A percentile compares a stretch with the other conserved stretches of the same genome.
phyloP scores from a whole-genome alignment of 2,797 vertebrate genomes.

The Characodon lateralis region DNA sequence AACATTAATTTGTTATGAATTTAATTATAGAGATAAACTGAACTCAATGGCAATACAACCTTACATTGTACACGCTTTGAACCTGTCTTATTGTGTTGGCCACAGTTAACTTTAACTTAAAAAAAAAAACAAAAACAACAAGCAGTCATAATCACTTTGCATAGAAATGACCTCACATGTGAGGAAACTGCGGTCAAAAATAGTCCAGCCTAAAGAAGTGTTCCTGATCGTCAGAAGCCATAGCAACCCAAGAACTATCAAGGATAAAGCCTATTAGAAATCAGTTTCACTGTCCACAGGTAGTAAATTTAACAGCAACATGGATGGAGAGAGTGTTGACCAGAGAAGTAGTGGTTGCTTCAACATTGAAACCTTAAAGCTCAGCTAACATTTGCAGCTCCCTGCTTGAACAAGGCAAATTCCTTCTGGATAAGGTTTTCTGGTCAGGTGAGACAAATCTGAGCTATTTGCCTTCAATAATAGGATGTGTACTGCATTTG shows the following conservation, averaged over 20 bases:
- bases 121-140: not conserved
- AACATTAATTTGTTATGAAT: not conserved
- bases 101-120: not conserved
- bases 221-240: not conserved
- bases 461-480: not conserved
- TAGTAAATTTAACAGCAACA: not conserved
- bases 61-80: not conserved
- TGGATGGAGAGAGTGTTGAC: not conserved
- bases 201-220: not conserved
- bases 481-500: too few species aligned
- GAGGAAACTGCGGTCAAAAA: not conserved
- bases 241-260: not conserved
- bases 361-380: not conserved
- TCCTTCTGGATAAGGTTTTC: too few species aligned
- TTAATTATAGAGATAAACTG: not conserved
- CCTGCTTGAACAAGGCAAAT: not conserved
- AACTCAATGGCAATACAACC: not conserved
- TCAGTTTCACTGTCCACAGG: not conserved
- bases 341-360: too few species aligned
- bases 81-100: not conserved
- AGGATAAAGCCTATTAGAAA: not conserved
- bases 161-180: not conserved
- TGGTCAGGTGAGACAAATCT: not conserved
- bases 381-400: not conserved
- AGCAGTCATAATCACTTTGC: not conserved